Base-by-base conservation (phyloP, 2,797 vertebrate genomes). In the Zalophus californianus region DNA sequence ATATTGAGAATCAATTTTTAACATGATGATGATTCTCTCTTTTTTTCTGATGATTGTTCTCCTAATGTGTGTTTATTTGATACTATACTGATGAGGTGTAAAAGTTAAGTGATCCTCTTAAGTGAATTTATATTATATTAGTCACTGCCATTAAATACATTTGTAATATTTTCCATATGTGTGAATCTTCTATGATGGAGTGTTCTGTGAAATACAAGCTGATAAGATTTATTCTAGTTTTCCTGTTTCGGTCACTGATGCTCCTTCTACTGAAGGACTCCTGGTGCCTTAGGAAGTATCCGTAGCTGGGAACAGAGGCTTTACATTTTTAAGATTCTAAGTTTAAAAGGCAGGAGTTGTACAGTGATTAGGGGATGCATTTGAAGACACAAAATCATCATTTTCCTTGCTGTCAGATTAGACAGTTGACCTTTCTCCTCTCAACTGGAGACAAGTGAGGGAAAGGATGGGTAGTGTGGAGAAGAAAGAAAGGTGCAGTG, bases 281-380 rank as follows among this genome's bases (percentile, higher is more conserved):
- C 23, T 27, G 41, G 8, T 93, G 3, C 5, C 13, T 86, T 86
- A 73, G 68, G 38, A 70, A 38, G 44, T 68, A 75, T 54, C 11
- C 13, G 18, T 13, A 75, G 7, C 32, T 64, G 18, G 58, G 7
- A 83, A 50, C 5, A 41, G 87, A 83, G 1, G n/a, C 1, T 54
- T 86, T 41, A 68, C 2, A 92, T 82, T 64, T 95, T 94, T 75
- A 90, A 44, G 27, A 82, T 73, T 83, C 70, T 52, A 68, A 56
- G 1, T 73, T 90, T 94, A 92, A 97, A 84, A 90, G 11, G 3
- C 2, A 75, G 1, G 11, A 20, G 27, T 83, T 87, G 44, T 14
- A 84, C 66, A 48, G 16, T 48, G 15, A 25, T 84, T 64, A 75
- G 35, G 32, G 25, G 4, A 80, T 80, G 4, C 27, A 75, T 29